Evolutionary conservation across 2,888 invertebrate genomes (phyloP).

Genomic region (Physocephala rufipes): DNA sequence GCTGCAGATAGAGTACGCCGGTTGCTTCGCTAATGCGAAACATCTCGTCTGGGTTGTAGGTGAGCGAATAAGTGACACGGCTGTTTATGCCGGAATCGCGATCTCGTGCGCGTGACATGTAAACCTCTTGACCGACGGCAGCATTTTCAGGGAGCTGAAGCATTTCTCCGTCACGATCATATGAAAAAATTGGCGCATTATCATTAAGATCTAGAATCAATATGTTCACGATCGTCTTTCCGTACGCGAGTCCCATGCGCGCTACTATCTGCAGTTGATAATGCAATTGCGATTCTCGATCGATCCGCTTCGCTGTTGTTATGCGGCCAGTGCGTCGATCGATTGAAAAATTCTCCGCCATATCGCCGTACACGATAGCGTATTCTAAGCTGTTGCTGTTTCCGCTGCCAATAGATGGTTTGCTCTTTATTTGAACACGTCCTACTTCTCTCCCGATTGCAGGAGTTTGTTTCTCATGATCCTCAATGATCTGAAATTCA

Average conservation of each 20-base stretch:
- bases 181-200: slow-evolving; percentile 84
- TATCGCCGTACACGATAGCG: slow-evolving; percentile 83
- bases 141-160: slow-evolving; percentile 85
- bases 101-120: slow-evolving; percentile 86
- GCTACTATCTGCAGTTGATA: slow-evolving; percentile 86
- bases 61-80: slow-evolving; percentile 81
- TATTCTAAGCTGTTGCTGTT: slow-evolving; percentile 69
- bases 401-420: slow-evolving; percentile 39
- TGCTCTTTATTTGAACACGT: slow-evolving; percentile 72
- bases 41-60: slow-evolving; percentile 80
- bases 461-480: slow-evolving; percentile 72
- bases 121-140: slow-evolving; percentile 93
- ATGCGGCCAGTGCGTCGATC: slow-evolving; percentile 82
- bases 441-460: slow-evolving; percentile 80
- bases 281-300: slow-evolving; percentile 81
- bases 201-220: slow-evolving; percentile 89
- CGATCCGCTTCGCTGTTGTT: slow-evolving; percentile 79
- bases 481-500: slow-evolving; percentile 84
- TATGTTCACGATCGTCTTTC: slow-evolving; percentile 81
- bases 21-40: slow-evolving; percentile 87
- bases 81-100: slow-evolving; percentile 90
- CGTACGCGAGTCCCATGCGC: slow-evolving; percentile 78
- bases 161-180: slow-evolving; percentile 76
- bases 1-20: slow-evolving; percentile 88
- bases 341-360: slow-evolving; percentile 79